Evolutionary conservation across 2,113 vertebrate genomes (phyloP), one percentile per base, ranked within the genome.

Genomic region (Pelobates fuscus): DNA sequence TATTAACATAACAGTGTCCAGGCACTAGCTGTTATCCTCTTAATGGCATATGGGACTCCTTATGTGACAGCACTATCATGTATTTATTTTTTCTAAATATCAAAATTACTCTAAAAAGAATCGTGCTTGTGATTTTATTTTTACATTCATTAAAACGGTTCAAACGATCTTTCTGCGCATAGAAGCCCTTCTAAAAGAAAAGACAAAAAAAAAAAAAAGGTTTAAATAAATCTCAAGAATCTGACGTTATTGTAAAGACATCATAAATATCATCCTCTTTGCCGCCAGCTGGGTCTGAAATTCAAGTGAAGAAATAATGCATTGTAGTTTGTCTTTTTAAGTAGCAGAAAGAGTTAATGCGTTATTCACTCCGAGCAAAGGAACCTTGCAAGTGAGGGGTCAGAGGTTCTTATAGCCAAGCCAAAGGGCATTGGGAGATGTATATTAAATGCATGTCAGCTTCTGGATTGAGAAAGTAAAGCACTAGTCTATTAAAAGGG

Each of bases 391-490:
- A 80, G 76, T 49, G 64, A 37, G 81, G 79, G 82, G 88, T 86
- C 82, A 86, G 84, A 84, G 74, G 80, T 85, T 87, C 82, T 82
- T 81, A 80, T 82, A 84, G 82, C 76, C 70, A 86, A 81, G 84
- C 79, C 78, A 79, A 80, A 72, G 84, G 83, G 81, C 83, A 78
- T 67, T 46, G 77, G 77, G 76, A 83, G 83, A 87, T 80, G 79
- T 79, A 82, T 80, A 84, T 81, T 84, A 87, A 76, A 86, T 84
- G 76, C 72, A 0, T 85, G 87, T 86, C 85, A 82, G 70, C 85
- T 84, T 86, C 84, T 82, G 82, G 86, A 85, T 84, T 85, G 83
- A 54, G 18, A 76, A 80, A 88, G 84, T 90, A 81, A 87, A 81
- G 80, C 84, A 76, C 80, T 83, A 79, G 81, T 83, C 85, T 84